Evolutionary conservation across 2,888 invertebrate species (phyloP).

Genomic region (Cephus pygmeus): DNA sequence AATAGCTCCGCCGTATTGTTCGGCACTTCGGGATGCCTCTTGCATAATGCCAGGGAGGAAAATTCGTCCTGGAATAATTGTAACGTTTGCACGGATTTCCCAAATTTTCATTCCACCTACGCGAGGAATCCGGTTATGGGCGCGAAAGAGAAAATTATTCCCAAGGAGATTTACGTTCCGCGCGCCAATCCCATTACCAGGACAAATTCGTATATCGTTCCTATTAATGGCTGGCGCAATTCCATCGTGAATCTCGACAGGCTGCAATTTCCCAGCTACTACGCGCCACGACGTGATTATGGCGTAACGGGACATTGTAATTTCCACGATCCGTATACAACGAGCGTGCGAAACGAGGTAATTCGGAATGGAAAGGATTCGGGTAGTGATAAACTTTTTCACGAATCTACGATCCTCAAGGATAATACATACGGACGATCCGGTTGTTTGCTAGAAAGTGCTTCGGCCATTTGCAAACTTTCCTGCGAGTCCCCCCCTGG

Average conservation of each 20-base stretch:
- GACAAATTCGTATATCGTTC: background rate
- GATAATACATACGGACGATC: background rate
- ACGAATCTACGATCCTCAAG: background rate
- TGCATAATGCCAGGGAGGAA: background rate
- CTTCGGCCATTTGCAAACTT: constrained; percentile 9
- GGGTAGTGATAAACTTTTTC: background rate
- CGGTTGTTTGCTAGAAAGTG: background rate
- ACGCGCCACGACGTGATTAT: background rate
- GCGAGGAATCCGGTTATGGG: background rate
- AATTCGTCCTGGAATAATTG: background rate
- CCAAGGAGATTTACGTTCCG: background rate
- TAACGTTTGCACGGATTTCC: background rate
- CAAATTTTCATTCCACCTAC: background rate
- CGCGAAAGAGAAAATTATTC: background rate
- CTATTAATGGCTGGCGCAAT: background rate
- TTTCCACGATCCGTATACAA: background rate
- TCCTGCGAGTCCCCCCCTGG: background rate
- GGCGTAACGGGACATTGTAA: background rate
- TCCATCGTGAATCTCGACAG: background rate
- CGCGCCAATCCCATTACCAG: background rate
- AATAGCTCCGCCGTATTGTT: background rate
- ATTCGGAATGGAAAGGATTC: background rate
- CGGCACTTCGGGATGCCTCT: background rate
- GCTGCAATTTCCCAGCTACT: background rate
- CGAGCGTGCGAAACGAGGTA: background rate